Evolutionary conservation across 2,797 vertebrate species (phyloP).

Genomic region (Tapera naevia): DNA sequence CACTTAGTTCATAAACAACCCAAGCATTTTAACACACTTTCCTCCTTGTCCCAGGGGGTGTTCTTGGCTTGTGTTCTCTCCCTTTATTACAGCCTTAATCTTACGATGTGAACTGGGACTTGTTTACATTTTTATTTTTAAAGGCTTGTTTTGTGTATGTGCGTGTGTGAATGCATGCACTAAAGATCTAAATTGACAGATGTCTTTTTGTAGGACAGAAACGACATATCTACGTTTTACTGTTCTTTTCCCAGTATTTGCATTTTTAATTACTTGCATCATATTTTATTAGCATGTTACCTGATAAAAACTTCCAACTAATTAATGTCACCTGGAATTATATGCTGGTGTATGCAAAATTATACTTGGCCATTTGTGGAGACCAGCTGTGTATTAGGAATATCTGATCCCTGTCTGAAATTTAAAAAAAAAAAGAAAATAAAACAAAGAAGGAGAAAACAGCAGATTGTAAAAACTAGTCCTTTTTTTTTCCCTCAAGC

Average conservation of each 20-base stretch:
- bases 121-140: constrained; percentile 66
- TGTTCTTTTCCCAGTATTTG: constrained; percentile 55
- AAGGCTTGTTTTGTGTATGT: background rate
- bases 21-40: constrained; percentile 44
- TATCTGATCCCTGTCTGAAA: constrained; percentile 68
- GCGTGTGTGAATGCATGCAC: background rate
- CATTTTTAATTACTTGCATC: constrained; percentile 73
- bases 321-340: constrained; percentile 78
- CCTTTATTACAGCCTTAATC: constrained; percentile 59
- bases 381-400: constrained; percentile 71
- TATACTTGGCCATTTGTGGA: constrained; percentile 62
- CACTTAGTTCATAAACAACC: constrained; percentile 53
- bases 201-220: constrained; percentile 68
- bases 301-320: constrained; percentile 67
- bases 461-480: constrained; percentile 71
- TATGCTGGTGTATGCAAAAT: constrained; percentile 55
- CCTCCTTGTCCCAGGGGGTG: constrained; percentile 29
- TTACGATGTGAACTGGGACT: constrained; percentile 24
- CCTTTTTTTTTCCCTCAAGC: constrained; percentile 16
- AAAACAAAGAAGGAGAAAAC: constrained; percentile 45
- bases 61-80: constrained; percentile 33
- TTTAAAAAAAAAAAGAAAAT: background rate
- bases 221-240: constrained; percentile 57
- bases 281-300: constrained; percentile 70
- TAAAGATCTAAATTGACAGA: constrained; percentile 63